These are phyloP conservation scores for Homarus gammarus DNA, from an alignment of 2,888 invertebrate genomes.

Conservation along the genomic window DNA sequence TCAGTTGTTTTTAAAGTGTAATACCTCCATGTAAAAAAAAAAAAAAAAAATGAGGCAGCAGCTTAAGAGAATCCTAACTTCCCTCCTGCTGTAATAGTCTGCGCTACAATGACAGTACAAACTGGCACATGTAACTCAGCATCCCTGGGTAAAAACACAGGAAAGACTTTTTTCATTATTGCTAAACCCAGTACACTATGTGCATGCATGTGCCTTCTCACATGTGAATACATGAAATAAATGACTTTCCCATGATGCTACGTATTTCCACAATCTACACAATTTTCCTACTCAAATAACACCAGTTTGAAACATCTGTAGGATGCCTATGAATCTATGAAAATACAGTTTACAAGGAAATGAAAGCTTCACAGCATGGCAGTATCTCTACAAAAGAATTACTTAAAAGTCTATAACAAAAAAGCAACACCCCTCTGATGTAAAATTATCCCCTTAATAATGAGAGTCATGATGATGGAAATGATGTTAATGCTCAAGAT, in stretches of 20 bases:
- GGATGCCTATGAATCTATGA: constrained; percentile 35
- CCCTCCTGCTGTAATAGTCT: neutral
- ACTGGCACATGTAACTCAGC: constrained; percentile 30
- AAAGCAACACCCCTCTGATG: neutral
- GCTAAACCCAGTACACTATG: constrained; percentile 49
- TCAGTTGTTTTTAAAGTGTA: constrained; percentile 9
- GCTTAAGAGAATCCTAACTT: constrained; percentile 20
- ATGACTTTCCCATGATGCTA: constrained; percentile 27
- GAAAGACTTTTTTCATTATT: constrained; percentile 47
- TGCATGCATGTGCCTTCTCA: constrained; percentile 33
- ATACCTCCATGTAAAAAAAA: constrained; percentile 2
- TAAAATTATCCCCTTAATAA: constrained; percentile 19
- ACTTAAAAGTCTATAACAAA: neutral
- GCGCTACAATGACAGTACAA: neutral
- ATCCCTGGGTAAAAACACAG: constrained; percentile 37
- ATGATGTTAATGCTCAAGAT: constrained; percentile 28
- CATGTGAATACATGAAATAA: constrained; percentile 24
- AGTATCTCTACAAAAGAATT: constrained; percentile 27
- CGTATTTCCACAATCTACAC: constrained; percentile 10
- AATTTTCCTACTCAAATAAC: constrained; percentile 41
- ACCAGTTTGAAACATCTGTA: constrained; percentile 28
- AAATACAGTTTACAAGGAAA: constrained; percentile 27
- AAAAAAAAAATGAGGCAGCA: constrained; percentile 11
- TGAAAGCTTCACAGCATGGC: constrained; percentile 1
- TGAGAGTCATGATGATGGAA: constrained; percentile 27